These are phyloP conservation scores for Pseudolycoriella hygida DNA, from an alignment of 2,888 invertebrate species.

Conservation along the genomic window DNA sequence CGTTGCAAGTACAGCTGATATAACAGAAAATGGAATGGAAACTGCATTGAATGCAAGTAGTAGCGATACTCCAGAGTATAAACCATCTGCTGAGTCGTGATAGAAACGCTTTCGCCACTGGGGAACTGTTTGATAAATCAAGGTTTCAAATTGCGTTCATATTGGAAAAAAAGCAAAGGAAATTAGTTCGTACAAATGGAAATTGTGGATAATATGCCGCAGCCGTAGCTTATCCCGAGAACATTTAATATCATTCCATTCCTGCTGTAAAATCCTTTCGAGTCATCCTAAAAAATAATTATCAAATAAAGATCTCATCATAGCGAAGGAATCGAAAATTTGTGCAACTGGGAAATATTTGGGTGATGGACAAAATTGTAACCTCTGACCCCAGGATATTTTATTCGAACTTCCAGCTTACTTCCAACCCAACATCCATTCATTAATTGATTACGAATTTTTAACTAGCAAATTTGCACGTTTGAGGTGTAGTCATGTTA, in stretches of 20 bases:
- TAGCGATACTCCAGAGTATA: conserved; percentile 73
- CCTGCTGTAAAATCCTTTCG: conserved; percentile 26
- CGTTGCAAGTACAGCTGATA: conserved; percentile 52
- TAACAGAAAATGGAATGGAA: conserved; percentile 64
- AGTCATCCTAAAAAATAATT: conserved; percentile 19
- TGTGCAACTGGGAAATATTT: no score
- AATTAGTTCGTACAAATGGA: conserved; percentile 17
- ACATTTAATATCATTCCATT: conserved; percentile 28
- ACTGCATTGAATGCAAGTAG: conserved; percentile 65
- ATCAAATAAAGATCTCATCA: background rate
- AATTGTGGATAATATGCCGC: conserved; percentile 17
- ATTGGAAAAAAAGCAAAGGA: background rate
- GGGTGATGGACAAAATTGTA: background rate
- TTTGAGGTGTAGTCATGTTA: no score
- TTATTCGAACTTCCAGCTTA: no score
- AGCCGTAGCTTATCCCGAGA: conserved; percentile 25
- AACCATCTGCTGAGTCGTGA: conserved; percentile 75
- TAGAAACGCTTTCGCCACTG: conserved; percentile 80
- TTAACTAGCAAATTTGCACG: no score
- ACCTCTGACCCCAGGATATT: no score
- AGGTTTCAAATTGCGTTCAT: conserved; percentile 6
- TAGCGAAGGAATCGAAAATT: no score
- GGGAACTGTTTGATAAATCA: conserved; percentile 38
- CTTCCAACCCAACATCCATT: no score
- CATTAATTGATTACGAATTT: no score